Evolutionary conservation across 2,888 invertebrate species (phyloP), one percentile per base, ranked within the genome.

Genomic region (Nephrocerus scutellatus): DNA sequence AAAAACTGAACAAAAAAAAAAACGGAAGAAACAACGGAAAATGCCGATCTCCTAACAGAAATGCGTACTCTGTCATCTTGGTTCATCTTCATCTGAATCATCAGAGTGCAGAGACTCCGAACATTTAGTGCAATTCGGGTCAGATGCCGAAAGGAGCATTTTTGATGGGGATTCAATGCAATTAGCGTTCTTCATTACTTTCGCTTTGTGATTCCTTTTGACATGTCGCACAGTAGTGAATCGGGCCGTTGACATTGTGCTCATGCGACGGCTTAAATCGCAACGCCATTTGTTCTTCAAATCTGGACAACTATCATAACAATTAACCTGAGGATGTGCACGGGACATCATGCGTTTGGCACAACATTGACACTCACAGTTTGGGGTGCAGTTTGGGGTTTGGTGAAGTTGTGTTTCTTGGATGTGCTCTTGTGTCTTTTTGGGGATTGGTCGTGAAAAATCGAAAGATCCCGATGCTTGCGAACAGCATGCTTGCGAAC

Each of bases 291-390:
- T 29, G 14, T 30, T 23, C 6, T 33, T 18, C 6, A 19, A 28
- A 14, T 13, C 28, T 13, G 36, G 41, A 33, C 36, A 41, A 18
- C 41, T 33, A 26, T 44, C 41, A 18, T 44, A 44, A 20, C 44
- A 47, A 25, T 40, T 33, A 18, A 42, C n/a, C n/a, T n/a, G n/a
- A n/a, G n/a, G n/a, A 44, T 21, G 36, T 32, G 8, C 40, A 23
- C 21, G 33, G 14, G 6, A 24, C 16, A 6, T 16, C 12, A 2
- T 13, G 6, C 8, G 23, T 25, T 56, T 58, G 13, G 49, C 48
- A 42, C 59, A 57, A 49, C 59, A 60, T 12, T 57, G 59, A 50
- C 59, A 62, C 36, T 59, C 59, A 46, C 62, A 62, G 39, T 51
- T 50, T 41, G 51, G 39, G 15, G 50, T 52, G 51, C 50, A 43